phyloP scores from a whole-genome alignment of 2,888 invertebrate species.

The Deilephila porcellus region DNA sequence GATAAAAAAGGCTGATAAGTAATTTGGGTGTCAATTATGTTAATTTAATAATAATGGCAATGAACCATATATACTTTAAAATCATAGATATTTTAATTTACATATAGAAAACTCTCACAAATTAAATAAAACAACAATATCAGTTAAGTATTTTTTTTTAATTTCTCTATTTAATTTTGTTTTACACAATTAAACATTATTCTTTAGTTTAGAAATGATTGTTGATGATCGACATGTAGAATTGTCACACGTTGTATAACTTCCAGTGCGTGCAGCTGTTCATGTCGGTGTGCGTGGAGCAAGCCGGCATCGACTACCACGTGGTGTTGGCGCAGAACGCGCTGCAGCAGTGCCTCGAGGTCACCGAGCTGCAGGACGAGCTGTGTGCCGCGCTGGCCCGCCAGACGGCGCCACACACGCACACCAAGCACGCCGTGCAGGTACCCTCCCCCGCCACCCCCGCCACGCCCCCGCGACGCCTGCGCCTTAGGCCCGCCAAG shows the following conservation, averaged over 20 bases:
- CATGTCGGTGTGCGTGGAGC: conserved; percentile 97
- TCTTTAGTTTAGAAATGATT: not conserved
- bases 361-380: conserved; percentile 94
- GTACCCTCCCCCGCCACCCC: conserved; percentile 58
- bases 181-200: no score
- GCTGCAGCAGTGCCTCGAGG: conserved; percentile 95
- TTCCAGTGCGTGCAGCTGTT: conserved; percentile 93
- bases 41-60: no score
- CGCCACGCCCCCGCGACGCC: conserved; percentile 24
- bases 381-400: conserved; percentile 95
- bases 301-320: conserved; percentile 98
- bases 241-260: no score
- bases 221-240: not conserved
- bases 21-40: no score
- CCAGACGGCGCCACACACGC: conserved; percentile 95
- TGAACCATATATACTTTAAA: no score
- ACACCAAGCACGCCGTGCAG: conserved; percentile 93
- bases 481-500: conserved; percentile 66
- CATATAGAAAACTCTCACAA: no score
- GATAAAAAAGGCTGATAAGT: no score
- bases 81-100: no score
- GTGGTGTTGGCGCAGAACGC: conserved; percentile 98
- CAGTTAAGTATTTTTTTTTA: no score
- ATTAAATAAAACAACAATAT: no score
- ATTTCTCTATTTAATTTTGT: no score